A percentile compares a stretch with the other conserved stretches of the same genome.
These are phyloP conservation scores for Coleophora flavipennella DNA, from an alignment of 2,888 invertebrate species.

Conservation along the genomic window DNA sequence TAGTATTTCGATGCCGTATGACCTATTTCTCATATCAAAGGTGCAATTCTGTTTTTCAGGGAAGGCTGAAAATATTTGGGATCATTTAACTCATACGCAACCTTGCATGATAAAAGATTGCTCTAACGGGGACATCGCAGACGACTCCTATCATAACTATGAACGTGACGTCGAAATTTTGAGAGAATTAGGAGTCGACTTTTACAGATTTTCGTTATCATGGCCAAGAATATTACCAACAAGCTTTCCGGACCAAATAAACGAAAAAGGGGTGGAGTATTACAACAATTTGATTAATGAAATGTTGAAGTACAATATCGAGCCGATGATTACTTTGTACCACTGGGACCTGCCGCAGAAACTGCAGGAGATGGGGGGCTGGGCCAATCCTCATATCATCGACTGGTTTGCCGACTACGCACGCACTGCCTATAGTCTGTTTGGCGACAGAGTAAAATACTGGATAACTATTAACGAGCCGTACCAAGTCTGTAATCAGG, in stretches of 20 bases:
- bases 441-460: constrained; percentile 55
- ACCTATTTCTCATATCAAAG: too few species aligned
- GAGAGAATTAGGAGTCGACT: constrained; percentile 53
- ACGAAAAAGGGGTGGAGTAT: constrained; percentile 48
- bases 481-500: constrained; percentile 33
- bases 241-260: constrained; percentile 67
- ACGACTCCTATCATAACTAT: constrained; percentile 73
- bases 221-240: constrained; percentile 77
- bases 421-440: constrained; percentile 40
- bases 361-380: constrained; percentile 69
- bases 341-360: constrained; percentile 68
- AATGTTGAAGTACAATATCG: constrained; percentile 69
- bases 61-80: constrained; percentile 76
- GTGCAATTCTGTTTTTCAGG: constrained; percentile 31
- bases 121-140: constrained; percentile 71
- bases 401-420: constrained; percentile 62
- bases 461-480: constrained; percentile 76
- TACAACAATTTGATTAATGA: constrained; percentile 67
- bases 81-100: constrained; percentile 59
- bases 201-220: constrained; percentile 72
- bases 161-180: constrained; percentile 65
- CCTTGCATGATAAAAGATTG: constrained; percentile 59
- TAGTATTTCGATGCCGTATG: too few species aligned
- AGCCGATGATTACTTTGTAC: constrained; percentile 70
- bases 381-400: constrained; percentile 49